Base-by-base conservation (phyloP, 1,140 invertebrate species). In the Capitella teleta region DNA sequence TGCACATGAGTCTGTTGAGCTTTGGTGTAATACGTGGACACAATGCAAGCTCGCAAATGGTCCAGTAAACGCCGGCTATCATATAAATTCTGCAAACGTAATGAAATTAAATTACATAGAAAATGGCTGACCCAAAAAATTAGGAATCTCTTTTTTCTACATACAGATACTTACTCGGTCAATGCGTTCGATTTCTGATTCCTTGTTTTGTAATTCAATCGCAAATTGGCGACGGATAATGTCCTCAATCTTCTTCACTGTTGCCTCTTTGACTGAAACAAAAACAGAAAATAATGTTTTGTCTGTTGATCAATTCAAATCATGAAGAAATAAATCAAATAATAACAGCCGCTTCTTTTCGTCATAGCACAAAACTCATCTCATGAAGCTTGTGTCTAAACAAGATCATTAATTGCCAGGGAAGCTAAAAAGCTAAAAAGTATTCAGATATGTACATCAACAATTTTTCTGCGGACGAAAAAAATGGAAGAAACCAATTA, bases 51-150 rank as follows among this genome's bases (percentile, higher is more conserved):
- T 44, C 70, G 53, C 3, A 90, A 69, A 49, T 81, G 73, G 58
- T 88, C 83, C 10, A 90, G 68, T 28, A 80, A 81, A 76, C 19
- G 78, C 66, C 19, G 80, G 75, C 62, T 78, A 70, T 52, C 57
- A 84, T 73, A 53, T 76, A 80, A 51, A 68, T 71, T 58, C 64
- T 70, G 57, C 6, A 57, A 56, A 25, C 28, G 16, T 44, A 44
- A 18, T 24, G 16, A 23, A 44, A 16, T 10, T 21, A 42, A 1
- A n/a, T 1, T 10, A 42, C 40, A 21, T 42, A 19, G 12, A 42
- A 10, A 42, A 42, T 42, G 19, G 19, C 12, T 21, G 19, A 14
- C 43, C 43, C 28, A 46, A 28, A 23, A 30, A 30, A 46, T 30
- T 12, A 30, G 12, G 8, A 14, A 12, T 46, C 8, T 1, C 12